Base-by-base conservation (phyloP, 2,888 invertebrate genomes). In the Synergus itoensis region DNA sequence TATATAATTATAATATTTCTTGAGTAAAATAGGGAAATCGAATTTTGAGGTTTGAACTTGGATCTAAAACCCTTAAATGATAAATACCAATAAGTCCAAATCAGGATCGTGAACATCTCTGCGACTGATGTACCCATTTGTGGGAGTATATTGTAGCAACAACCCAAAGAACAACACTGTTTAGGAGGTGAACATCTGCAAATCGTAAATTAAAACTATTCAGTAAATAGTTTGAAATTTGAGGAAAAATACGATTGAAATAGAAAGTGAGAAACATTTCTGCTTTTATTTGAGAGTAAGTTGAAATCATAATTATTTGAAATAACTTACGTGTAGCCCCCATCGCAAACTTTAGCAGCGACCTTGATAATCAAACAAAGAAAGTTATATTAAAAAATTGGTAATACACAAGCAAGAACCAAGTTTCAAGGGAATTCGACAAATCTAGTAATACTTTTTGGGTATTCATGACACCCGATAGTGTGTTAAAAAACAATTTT, bases 81-180 rank as follows among this genome's bases (percentile, higher is more conserved):
- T 90, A 94, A 93, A 91, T 94, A 95, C 95, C 95, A 95, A 89
- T 95, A 95, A 87, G 95, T 95, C 92, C 95, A 94, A 91, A 95
- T 95, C 90, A 95, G 93, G 85, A 95, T 93, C 89, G 94, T 94
- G 88, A 95, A 93, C 90, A 95, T 94, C 92, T 86, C 93, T 86
- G 87, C 89, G 93, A 93, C 87, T 94, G 92, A 88, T 92, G 93
- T 81, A 93, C 93, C 87, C 91, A 92, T 78, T 93, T 93, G 84
- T 93, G 94, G 92, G 94, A 96, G 93, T 94, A 95, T 85, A 79
- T 83, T 91, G 92, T 92, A 94, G 89, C 94, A 94, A 87, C 94
- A 94, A 82, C 94, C 96, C 89, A 93, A 92, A 84, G 93, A 93
- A 93, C 97, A 97, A 92, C 97, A 97, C 91, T 95, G 94, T 93